phyloP scores from a whole-genome alignment of 2,888 invertebrate genomes.

The Dicranocentrus wangi region DNA sequence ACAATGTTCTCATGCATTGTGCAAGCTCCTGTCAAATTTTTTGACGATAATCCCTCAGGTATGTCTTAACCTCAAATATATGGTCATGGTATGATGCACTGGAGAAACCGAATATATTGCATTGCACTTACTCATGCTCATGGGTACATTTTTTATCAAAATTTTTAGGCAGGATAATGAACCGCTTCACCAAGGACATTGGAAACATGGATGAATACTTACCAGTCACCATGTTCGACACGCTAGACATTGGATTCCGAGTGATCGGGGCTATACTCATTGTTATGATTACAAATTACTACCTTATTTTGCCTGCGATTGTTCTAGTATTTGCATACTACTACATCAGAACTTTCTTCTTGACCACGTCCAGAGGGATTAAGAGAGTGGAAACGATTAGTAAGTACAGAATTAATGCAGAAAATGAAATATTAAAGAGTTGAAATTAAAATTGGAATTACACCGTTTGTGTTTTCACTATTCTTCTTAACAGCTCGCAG shows the following conservation, averaged over 20 bases:
- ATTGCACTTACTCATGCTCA: too few species aligned
- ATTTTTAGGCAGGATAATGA: conserved; percentile 83
- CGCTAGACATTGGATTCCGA: conserved; percentile 76
- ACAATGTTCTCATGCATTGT: conserved; percentile 76
- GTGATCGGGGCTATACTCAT: conserved; percentile 76
- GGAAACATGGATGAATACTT: conserved; percentile 85
- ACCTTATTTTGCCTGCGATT: conserved; percentile 74
- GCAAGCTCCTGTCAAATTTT: conserved; percentile 75
- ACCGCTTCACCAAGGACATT: conserved; percentile 89
- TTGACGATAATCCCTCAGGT: conserved; percentile 72
- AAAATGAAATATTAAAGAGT: background rate
- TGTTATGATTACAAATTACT: conserved; percentile 76
- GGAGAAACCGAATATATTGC: too few species aligned
- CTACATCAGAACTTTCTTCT: conserved; percentile 75
- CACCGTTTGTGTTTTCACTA: too few species aligned
- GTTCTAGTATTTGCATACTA: conserved; percentile 75
- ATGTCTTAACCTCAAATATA: too few species aligned
- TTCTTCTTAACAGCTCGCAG: conserved; percentile 94
- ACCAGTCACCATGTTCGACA: conserved; percentile 80
- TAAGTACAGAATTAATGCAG: conserved; percentile 72
- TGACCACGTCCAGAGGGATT: conserved; percentile 76
- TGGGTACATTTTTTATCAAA: too few species aligned
- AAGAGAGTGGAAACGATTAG: conserved; percentile 77
- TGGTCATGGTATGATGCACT: too few species aligned
- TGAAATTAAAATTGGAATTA: background rate